Conservation (phyloP, 2,888 invertebrate species). For the Conomelus anceps region DNA sequence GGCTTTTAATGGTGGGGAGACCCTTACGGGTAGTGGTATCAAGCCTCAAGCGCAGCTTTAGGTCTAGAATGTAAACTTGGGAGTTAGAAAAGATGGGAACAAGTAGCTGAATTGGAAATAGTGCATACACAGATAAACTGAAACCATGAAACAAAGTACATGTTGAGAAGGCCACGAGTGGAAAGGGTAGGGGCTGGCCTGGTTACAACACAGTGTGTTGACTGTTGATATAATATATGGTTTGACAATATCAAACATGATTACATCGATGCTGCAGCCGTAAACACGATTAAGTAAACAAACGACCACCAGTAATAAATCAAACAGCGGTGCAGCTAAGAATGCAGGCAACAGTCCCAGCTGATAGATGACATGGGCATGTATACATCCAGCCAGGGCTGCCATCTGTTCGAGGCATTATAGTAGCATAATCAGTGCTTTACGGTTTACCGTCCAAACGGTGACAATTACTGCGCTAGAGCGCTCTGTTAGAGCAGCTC, state of each 20-base stretch:
- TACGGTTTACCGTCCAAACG: background rate
- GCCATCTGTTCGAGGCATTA: background rate
- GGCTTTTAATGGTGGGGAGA: no score
- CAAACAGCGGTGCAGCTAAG: background rate
- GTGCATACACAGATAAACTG: background rate
- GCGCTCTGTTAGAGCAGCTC: no score
- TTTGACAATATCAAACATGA: background rate
- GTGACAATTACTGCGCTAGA: no score
- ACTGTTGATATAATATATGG: background rate
- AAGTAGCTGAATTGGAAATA: background rate
- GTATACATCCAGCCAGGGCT: background rate
- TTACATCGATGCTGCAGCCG: background rate
- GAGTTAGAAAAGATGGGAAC: no score
- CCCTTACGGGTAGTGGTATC: no score
- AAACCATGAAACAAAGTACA: background rate
- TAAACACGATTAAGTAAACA: background rate
- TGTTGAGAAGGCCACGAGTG: background rate
- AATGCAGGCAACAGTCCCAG: background rate
- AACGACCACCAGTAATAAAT: background rate
- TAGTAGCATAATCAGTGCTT: background rate
- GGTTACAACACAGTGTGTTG: background rate
- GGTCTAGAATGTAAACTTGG: no score
- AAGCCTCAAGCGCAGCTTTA: no score
- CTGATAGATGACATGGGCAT: background rate
- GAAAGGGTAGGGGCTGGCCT: background rate